Conservation (phyloP, 2,888 invertebrate genomes). For the Melikaiella ostensackeni region DNA sequence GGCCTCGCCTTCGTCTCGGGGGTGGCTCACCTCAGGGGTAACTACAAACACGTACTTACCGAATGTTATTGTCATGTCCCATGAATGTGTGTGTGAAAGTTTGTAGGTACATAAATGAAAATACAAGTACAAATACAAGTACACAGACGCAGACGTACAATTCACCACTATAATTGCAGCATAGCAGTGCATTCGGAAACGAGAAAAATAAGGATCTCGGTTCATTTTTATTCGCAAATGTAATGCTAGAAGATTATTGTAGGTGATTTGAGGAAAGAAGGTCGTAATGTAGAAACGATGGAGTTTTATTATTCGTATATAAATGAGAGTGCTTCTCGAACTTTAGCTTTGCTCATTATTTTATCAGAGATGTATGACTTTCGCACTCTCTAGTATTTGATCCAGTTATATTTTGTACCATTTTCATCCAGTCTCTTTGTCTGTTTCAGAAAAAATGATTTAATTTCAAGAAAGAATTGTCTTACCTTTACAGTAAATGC, state of each 20-base stretch:
- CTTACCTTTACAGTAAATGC: no score
- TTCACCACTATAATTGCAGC: slow-evolving; percentile 21
- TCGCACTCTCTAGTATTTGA: no score
- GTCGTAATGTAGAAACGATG: neutral
- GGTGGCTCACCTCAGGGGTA: slow-evolving; percentile 75
- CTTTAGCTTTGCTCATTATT: no score
- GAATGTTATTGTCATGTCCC: slow-evolving; percentile 66
- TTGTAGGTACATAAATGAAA: neutral
- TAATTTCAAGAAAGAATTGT: no score
- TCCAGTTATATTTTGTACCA: no score
- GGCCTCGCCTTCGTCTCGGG: slow-evolving; percentile 58
- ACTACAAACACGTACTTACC: slow-evolving; percentile 77
- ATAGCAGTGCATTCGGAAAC: slow-evolving; percentile 2
- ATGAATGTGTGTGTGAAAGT: slow-evolving; percentile 44
- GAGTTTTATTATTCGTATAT: neutral
- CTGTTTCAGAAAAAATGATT: no score
- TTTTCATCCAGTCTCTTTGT: no score
- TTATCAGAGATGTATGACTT: neutral
- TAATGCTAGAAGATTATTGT: neutral
- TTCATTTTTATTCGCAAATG: slow-evolving; percentile 1
- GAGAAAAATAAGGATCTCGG: neutral
- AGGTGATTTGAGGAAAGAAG: neutral
- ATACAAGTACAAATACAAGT: neutral
- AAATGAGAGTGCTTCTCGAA: neutral
- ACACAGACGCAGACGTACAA: neutral